phyloP scores from a whole-genome alignment of 2,797 vertebrate genomes.

The Acrossocheilus wenchowensis region DNA sequence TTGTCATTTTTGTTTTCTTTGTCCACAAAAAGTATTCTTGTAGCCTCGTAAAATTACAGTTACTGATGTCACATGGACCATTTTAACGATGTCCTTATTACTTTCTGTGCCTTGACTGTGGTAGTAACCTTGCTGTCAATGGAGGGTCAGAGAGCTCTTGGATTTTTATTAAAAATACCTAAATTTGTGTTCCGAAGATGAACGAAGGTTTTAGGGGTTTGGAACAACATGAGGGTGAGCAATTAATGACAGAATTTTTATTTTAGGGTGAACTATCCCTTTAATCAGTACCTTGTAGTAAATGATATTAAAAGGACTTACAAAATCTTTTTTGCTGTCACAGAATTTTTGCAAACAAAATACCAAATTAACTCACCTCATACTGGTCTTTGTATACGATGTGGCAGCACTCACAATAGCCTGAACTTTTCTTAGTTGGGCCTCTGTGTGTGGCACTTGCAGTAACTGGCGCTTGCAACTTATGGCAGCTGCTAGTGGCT shows the following conservation, averaged over 20 bases:
- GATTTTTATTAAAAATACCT: background rate
- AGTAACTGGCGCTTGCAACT: constrained; percentile 53
- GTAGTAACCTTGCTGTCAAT: background rate
- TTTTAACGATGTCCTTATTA: background rate
- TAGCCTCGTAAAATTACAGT: background rate
- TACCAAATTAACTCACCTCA: constrained; percentile 68
- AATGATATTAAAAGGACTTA: background rate
- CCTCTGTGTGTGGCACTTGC: constrained; percentile 66
- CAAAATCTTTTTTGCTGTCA: background rate
- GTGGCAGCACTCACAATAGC: constrained; percentile 88
- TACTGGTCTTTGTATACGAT: constrained; percentile 80
- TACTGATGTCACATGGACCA: background rate
- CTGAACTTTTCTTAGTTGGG: constrained; percentile 70
- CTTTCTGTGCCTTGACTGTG: background rate
- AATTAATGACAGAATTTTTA: background rate
- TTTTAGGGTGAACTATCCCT: background rate
- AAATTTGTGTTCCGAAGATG: background rate
- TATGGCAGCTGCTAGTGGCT: constrained; percentile 60
- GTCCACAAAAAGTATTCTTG: too few species aligned
- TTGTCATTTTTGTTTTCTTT: too few species aligned
- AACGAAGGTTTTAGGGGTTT: background rate
- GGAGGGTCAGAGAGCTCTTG: background rate
- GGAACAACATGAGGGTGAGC: background rate
- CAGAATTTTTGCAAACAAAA: background rate
- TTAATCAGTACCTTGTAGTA: background rate